Conservation (phyloP, 2,113 vertebrate species). For the Drymodes brunneopygia region DNA sequence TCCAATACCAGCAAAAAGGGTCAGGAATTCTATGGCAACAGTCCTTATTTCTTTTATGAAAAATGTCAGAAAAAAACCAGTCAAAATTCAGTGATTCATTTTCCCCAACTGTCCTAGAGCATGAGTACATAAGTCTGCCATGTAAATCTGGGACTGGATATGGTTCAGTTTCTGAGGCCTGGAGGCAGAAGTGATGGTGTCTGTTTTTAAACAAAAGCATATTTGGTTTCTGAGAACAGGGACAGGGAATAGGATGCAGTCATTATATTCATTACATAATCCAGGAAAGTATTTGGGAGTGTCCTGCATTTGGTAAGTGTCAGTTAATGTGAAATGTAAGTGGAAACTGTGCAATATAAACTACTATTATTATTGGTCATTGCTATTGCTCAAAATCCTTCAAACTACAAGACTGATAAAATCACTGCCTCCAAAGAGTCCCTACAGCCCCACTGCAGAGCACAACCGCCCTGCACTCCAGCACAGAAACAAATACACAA, state of each 20-base stretch:
- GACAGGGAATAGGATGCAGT: slow-evolving; percentile 35
- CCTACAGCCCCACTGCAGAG: neutral
- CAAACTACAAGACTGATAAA: neutral
- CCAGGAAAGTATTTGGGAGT: slow-evolving; percentile 56
- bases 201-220: slow-evolving; percentile 42
- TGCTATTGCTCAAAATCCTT: neutral
- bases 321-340: slow-evolving; percentile 23
- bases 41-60: neutral
- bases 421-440: neutral
- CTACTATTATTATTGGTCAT: neutral
- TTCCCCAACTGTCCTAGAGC: neutral
- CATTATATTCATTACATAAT: slow-evolving; percentile 36
- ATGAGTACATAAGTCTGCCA: slow-evolving; percentile 1
- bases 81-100: slow-evolving; percentile 47
- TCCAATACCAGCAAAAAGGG: slow-evolving; percentile 44
- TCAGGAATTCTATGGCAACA: slow-evolving; percentile 36
- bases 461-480: accelerated
- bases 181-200: neutral
- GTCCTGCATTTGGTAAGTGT: slow-evolving; percentile 32
- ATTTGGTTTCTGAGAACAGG: slow-evolving; percentile 59
- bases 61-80: neutral
- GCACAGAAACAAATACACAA: neutral
- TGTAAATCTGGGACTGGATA: neutral
- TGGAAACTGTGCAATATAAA: slow-evolving; percentile 6
- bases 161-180: slow-evolving; percentile 22